Conservation (phyloP, 2,113 vertebrate genomes). For the Hippocampus guttulatus region DNA sequence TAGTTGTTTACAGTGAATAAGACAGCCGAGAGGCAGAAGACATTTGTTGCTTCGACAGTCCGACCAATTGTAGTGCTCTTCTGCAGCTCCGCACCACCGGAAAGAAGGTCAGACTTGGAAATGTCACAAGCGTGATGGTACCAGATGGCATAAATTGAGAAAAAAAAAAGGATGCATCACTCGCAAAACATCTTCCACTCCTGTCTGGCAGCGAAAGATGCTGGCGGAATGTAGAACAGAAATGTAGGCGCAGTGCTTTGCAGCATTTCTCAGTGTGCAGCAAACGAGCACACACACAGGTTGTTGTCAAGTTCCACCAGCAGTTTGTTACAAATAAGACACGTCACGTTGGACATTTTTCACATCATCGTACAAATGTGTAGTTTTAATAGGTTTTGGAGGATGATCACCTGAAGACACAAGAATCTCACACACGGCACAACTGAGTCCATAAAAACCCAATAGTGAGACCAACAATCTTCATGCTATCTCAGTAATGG, state of each 20-base stretch:
- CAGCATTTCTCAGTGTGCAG: slow-evolving; percentile 18
- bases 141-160: slow-evolving; percentile 76
- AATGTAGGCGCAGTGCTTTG: slow-evolving; percentile 32
- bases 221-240: slow-evolving; percentile 24
- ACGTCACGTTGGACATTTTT: too few species aligned
- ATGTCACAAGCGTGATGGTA: slow-evolving; percentile 76
- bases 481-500: slow-evolving; percentile 44
- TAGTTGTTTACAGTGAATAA: slow-evolving; percentile 9
- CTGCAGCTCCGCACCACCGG: slow-evolving; percentile 39
- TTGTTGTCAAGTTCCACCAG: not conserved
- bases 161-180: slow-evolving; percentile 19
- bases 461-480: slow-evolving; percentile 69
- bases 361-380: too few species aligned
- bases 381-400: not conserved
- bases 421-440: slow-evolving; percentile 24
- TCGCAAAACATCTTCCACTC: slow-evolving; percentile 27
- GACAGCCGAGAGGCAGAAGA: slow-evolving; percentile 24
- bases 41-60: slow-evolving; percentile 36
- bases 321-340: too few species aligned
- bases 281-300: slow-evolving; percentile 2
- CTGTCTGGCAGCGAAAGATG: slow-evolving; percentile 34
- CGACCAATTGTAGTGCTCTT: slow-evolving; percentile 13
- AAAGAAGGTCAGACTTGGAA: slow-evolving; percentile 77
- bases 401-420: not conserved
- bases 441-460: slow-evolving; percentile 60